Evolutionary conservation across 2,797 vertebrate genomes (phyloP).

Genomic region (Sarcophilus harrisii): DNA sequence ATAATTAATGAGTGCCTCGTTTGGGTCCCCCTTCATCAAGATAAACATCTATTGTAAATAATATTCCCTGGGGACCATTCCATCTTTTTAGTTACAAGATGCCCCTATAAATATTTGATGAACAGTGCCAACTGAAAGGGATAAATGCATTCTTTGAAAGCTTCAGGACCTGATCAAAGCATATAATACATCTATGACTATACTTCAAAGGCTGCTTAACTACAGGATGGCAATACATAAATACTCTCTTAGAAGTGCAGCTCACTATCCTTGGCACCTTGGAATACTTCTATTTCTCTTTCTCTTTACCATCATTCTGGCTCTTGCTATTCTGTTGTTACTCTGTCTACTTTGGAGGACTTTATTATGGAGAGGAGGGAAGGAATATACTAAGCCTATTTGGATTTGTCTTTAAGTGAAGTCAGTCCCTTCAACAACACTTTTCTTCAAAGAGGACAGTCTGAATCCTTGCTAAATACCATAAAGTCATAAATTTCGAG

Average conservation of each 20-base stretch:
- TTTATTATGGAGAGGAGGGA: background rate
- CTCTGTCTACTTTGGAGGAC: background rate
- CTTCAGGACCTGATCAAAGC: background rate
- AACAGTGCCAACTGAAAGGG: background rate
- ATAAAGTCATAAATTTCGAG: background rate
- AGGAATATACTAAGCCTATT: background rate
- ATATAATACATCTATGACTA: background rate
- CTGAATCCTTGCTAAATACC: background rate
- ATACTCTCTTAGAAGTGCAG: background rate
- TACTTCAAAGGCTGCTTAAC: background rate
- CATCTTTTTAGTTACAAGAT: background rate
- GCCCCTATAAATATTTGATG: conserved; percentile 31
- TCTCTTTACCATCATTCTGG: background rate
- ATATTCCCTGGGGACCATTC: background rate
- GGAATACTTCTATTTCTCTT: background rate
- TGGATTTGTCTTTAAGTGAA: background rate
- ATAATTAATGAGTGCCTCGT: background rate
- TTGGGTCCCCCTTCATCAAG: background rate
- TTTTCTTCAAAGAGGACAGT: background rate
- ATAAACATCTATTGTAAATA: background rate
- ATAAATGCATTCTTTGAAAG: background rate
- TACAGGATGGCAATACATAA: background rate
- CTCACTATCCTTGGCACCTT: background rate
- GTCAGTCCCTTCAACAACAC: background rate
- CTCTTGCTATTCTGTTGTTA: background rate